Evolutionary conservation across 2,797 vertebrate species (phyloP), one percentile per base, ranked within the genome.

Genomic region (Chelon labrosus): DNA sequence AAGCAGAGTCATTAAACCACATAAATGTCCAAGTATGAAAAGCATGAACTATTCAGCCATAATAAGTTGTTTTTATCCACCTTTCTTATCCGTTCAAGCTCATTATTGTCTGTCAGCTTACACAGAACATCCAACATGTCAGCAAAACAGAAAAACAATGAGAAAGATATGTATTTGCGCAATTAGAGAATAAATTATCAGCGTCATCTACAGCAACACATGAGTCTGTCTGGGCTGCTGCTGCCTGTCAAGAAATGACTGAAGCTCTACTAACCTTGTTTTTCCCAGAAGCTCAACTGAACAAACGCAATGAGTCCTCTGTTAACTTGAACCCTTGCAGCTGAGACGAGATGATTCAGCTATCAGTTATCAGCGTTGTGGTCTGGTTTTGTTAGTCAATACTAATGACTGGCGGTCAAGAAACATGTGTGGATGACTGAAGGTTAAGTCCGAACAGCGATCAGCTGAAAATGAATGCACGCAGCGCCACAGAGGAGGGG

Each of bases 181-280:
- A 46, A 70, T 35, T n/a, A 14, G 0, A 19, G 16, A 61, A 66
- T 38, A 56, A 60, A 42, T 64, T 4, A 49, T 22, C 8, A 20
- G n/a, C 37, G 38, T 76, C 53, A 62, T 66, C 56, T 27, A 25
- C 19, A 50, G 50, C 69, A 38, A 68, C 52, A 50, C 68, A 86
- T 67, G 53, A 77, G 71, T 79, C 20, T 55, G 56, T 1, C 65
- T 25, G 13, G 10, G 44, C 56, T 46, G 42, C 37, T 51, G 72
- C 57, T 35, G 41, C 19, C 46, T 68, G 64, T 62, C 53, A 35
- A 2, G 22, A 65, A 74, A 80, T 41, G 10, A 49, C 64, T 44
- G 61, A 1, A 60, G 4, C 22, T 7, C 14, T 31, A 59, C 61
- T 67, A 22, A 83, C 80, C 73, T 74, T 41, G 12, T 41, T 80